A percentile compares a stretch with the other conserved stretches of the same genome.
Conservation (phyloP, 2,113 vertebrate species). For the Geococcyx californianus region DNA sequence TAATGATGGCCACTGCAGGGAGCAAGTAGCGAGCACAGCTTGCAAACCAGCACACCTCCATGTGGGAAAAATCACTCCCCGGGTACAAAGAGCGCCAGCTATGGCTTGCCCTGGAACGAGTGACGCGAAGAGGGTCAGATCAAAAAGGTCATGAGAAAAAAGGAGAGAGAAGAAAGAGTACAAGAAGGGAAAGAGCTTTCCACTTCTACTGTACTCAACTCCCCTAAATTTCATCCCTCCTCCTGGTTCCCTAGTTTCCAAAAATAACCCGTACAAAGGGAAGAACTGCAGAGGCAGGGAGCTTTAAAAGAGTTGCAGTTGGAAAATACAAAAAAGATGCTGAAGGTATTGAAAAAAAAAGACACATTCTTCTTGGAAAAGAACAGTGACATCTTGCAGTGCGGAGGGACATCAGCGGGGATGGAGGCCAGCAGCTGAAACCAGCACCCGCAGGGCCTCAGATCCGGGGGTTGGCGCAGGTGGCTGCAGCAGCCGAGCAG, state of each 20-base stretch:
- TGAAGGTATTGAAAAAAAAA: neutral
- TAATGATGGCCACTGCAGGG: neutral
- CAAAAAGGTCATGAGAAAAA: constrained; percentile 22
- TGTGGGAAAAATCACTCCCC: rapidly evolving
- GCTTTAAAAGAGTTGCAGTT: constrained; percentile 7
- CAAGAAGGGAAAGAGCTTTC: neutral
- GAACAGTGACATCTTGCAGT: neutral
- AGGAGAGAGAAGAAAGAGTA: neutral
- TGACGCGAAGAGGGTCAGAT: neutral
- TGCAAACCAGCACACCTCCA: neutral
- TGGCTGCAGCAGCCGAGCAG: neutral
- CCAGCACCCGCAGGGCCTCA: neutral
- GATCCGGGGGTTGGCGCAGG: neutral
- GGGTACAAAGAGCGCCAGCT: neutral
- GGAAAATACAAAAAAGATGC: neutral
- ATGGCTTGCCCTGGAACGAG: neutral
- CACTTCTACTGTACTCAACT: neutral
- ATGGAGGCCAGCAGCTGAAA: neutral
- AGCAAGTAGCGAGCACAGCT: neutral
- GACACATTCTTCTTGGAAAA: neutral
- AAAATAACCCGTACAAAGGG: constrained; percentile 40
- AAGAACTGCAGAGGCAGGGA: constrained; percentile 11
- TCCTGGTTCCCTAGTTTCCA: constrained; percentile 39
- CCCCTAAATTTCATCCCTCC: constrained; percentile 24
- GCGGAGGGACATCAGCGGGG: neutral